Evolutionary conservation across 2,113 vertebrate species (phyloP).

Genomic region (Larimichthys polyactis): DNA sequence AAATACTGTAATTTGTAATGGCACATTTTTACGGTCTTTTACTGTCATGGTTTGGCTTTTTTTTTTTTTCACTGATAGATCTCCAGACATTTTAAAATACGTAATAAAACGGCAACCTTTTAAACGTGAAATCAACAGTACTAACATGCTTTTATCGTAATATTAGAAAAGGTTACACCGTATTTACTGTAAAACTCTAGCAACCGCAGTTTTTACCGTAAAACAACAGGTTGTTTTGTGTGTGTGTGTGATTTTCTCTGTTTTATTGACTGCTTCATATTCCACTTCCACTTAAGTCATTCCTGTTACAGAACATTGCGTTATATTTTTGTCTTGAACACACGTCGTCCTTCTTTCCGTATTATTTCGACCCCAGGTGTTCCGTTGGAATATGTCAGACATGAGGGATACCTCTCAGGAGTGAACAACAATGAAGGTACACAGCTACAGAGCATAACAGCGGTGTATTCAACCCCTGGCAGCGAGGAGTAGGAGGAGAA

Average conservation of each 20-base stretch:
- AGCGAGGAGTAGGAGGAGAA: not conserved
- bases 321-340: not conserved
- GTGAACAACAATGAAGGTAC: constrained; percentile 15
- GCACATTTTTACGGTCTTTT: too few relatives aligned
- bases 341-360: not conserved
- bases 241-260: not conserved
- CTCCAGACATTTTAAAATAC: too few relatives aligned
- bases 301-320: not conserved
- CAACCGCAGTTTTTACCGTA: too few relatives aligned
- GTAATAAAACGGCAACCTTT: too few relatives aligned
- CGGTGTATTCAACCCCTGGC: constrained; percentile 30
- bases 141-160: too few relatives aligned
- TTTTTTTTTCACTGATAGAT: too few relatives aligned
- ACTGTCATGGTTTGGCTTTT: too few relatives aligned
- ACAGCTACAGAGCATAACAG: constrained; percentile 1
- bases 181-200: too few relatives aligned
- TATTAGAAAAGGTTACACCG: too few relatives aligned
- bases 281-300: not conserved
- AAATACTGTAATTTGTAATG: too few relatives aligned
- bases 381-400: constrained; percentile 8
- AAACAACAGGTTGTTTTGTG: too few relatives aligned
- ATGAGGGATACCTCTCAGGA: constrained; percentile 46
- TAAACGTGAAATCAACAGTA: too few relatives aligned
- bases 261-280: not conserved
- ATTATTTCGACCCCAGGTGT: not conserved